Evolutionary conservation across 2,888 invertebrate species (phyloP), one percentile per base, ranked within the genome.

Genomic region (Leucophenga montana): DNA sequence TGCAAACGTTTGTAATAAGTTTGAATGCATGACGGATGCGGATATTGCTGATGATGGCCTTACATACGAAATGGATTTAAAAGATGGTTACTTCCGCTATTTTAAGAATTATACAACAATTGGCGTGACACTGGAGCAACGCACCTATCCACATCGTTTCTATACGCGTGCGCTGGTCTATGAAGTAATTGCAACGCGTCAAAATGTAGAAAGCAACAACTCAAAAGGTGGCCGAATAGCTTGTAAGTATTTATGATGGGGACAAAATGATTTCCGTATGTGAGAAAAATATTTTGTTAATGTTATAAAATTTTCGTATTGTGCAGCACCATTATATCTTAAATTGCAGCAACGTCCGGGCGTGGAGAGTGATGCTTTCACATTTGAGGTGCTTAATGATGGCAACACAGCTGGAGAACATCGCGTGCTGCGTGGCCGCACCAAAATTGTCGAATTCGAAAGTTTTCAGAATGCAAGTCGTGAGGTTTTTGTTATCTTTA

Each of bases 131-230:
- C 68, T 83, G 31, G 79, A 81, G 44, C 81, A 86, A 61, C 82
- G 85, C 53, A 83, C 86, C 11, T 89, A 87, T 78, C 83, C 89
- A 1, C 89, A 89, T 83, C 87, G 88, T 11, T 89, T 74, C 73
- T 89, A 85, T 70, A 89, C 85, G 72, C 85, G 89, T 5, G 88
- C 88, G 0, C 77, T 89, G 73, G 81, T 89, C 68, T 89, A 88
- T 71, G 87, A 88, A 71, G 73, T 89, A 61, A 48, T 78, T 53
- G 80, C 76, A 13, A 69, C n/a, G 0, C 73, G 77, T 39, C 39
- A 8, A 2, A 57, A 72, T 14, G 4, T 33, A 22, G 14, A n/a
- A 33, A 33, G 31, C 11, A 27, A 46, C n/a, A 20, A n/a, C 5
- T 2, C 69, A 8, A 18, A 6, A 22, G 54, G 6, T 33, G 57